Conservation (phyloP, 2,113 vertebrate species). For the Eretmochelys imbricata region DNA sequence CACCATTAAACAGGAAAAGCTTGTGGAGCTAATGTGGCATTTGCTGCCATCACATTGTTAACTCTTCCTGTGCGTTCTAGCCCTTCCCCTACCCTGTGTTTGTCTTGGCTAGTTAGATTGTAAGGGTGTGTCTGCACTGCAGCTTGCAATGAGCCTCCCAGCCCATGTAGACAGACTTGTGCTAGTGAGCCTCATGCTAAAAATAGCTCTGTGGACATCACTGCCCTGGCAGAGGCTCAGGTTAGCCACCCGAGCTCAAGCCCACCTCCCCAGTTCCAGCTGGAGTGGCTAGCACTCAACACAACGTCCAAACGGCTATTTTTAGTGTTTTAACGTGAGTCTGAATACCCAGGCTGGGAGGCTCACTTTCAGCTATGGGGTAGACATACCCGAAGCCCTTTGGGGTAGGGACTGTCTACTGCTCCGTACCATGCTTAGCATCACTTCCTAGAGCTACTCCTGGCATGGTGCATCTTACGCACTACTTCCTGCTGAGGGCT, state of each 20-base stretch:
- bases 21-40: neutral
- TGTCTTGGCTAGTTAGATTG: neutral
- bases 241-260: no score
- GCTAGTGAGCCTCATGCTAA: no score
- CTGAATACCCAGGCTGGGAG: neutral
- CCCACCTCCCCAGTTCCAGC: no score
- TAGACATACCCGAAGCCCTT: no score
- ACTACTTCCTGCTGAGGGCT: neutral
- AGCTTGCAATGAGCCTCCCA: no score
- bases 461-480: neutral
- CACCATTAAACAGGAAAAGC: neutral
- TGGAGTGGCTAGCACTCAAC: no score
- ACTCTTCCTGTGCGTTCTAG: neutral
- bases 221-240: no score
- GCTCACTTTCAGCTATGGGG: neutral
- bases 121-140: no score
- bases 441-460: neutral
- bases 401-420: no score
- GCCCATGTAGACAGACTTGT: no score
- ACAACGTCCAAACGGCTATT: neutral
- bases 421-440: no score
- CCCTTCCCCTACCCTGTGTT: neutral
- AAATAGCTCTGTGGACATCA: no score
- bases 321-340: neutral
- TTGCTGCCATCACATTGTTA: neutral